Percentiles rank a stretch among this genome's conserved stretches.
phyloP scores from a whole-genome alignment of 2,888 invertebrate genomes.

The Linnaemya tessellans region DNA sequence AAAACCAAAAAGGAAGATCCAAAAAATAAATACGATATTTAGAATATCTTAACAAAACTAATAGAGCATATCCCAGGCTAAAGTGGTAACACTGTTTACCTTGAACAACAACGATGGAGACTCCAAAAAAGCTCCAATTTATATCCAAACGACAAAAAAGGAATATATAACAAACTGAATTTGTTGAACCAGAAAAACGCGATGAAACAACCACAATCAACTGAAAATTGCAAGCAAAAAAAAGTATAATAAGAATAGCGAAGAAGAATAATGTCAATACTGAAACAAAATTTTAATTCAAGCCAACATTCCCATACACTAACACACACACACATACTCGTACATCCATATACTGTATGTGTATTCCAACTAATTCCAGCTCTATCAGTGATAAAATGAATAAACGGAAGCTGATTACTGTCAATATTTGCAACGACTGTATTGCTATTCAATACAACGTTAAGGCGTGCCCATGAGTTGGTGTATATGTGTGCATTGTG shows the following conservation, averaged over 20 bases:
- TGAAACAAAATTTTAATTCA: conserved; percentile 53
- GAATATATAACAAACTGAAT: conserved; percentile 3
- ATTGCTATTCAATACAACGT: conserved; percentile 67
- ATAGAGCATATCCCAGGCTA: too few relatives aligned
- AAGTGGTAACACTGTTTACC: not conserved
- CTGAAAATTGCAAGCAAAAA: conserved; percentile 29
- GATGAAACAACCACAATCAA: conserved; percentile 59
- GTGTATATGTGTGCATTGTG: not conserved
- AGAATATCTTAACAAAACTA: too few relatives aligned
- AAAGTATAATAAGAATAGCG: not conserved
- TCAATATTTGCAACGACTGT: conserved; percentile 80
- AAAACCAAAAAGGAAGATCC: too few relatives aligned
- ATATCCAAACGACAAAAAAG: not conserved
- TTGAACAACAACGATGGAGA: not conserved
- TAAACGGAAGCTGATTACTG: conserved; percentile 79
- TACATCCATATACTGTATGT: not conserved
- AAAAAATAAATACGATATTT: too few relatives aligned
- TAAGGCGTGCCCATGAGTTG: conserved; percentile 23
- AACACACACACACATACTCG: not conserved
- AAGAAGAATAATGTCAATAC: conserved; percentile 37
- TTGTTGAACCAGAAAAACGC: conserved; percentile 58
- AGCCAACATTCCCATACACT: not conserved
- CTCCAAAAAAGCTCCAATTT: conserved; percentile 25
- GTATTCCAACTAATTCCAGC: conserved; percentile 9
- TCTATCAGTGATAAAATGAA: conserved; percentile 60